These are phyloP conservation scores for Aphodius granarius DNA, from an alignment of 2,888 invertebrate genomes.

Conservation along the genomic window DNA sequence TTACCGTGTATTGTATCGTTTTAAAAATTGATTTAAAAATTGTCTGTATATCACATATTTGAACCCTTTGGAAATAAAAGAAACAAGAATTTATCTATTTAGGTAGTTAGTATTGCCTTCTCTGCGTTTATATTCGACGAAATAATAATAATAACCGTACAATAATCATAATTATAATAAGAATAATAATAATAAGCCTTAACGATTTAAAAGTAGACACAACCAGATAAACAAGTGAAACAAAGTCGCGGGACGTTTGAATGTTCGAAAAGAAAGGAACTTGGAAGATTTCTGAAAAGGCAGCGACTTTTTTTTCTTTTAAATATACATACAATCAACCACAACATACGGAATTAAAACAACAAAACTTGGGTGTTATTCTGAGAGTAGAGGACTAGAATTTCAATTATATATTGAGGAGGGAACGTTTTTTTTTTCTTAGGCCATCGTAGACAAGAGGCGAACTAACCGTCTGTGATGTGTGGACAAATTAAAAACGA, in stretches of 20 bases:
- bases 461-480: background rate
- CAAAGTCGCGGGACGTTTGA: constrained; percentile 35
- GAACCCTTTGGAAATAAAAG: constrained; percentile 29
- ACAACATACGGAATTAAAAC: background rate
- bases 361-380: too few species aligned
- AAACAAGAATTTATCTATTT: background rate
- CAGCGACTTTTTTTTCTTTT: constrained; percentile 23
- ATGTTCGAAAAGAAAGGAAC: constrained; percentile 41
- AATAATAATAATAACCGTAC: background rate
- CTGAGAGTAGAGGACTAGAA: too few species aligned
- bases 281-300: constrained; percentile 40
- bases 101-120: background rate
- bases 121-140: background rate
- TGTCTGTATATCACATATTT: constrained; percentile 50
- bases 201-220: too few species aligned
- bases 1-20: background rate
- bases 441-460: constrained; percentile 45
- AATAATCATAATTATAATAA: too few species aligned
- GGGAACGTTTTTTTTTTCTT: constrained; percentile 52
- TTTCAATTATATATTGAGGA: constrained; percentile 42
- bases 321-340: background rate
- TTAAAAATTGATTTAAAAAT: constrained; percentile 40
- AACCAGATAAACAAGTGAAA: background rate
- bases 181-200: too few species aligned
- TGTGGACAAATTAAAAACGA: background rate